Evolutionary conservation across 2,113 vertebrate genomes (phyloP), one percentile per base, ranked within the genome.

Genomic region (Nettapus auritus): DNA sequence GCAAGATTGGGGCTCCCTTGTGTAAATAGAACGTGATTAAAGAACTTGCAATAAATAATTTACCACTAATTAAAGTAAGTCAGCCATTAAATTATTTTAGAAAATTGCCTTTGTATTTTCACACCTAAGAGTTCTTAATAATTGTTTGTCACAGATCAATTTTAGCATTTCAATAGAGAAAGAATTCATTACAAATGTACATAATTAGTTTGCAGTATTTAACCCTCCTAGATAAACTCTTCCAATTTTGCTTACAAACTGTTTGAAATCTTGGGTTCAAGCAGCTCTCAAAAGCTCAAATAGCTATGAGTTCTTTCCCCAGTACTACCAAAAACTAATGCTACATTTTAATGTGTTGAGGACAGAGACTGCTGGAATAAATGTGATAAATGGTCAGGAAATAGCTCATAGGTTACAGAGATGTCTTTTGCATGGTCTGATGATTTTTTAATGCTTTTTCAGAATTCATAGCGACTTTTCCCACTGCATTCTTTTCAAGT

Each of bases 71-170:
- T 94, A 90, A 90, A 95, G 25, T 59, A 77, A 93, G 52, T 50
- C 94, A 96, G n/a, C 57, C 85, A 87, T 94, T 89, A 94, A 93
- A 96, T 96, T 90, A 86, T 74, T 89, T 95, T 92, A 93, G 60
- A 94, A 91, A 78, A 82, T 40, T 62, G 9, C 38, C 55, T 73
- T 89, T 94, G 50, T 82, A 82, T 90, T 95, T 78, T 78, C 38
- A 68, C 13, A 85, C 20, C 46, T 88, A 92, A 75, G 69, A 90
- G 33, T 44, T 90, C 53, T 55, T 92, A 60, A 46, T 82, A 79
- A 82, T 90, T 88, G 63, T 73, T 94, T 94, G 82, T 92, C 71
- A 77, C 40, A 92, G 60, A 93, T 76, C 81, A 52, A 40, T 89
- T 94, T 87, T 86, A 94, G 44, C 60, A 86, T 92, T 94, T 95